Evolutionary conservation across 2,113 vertebrate genomes (phyloP).

Genomic region (Corythornis vintsioides): DNA sequence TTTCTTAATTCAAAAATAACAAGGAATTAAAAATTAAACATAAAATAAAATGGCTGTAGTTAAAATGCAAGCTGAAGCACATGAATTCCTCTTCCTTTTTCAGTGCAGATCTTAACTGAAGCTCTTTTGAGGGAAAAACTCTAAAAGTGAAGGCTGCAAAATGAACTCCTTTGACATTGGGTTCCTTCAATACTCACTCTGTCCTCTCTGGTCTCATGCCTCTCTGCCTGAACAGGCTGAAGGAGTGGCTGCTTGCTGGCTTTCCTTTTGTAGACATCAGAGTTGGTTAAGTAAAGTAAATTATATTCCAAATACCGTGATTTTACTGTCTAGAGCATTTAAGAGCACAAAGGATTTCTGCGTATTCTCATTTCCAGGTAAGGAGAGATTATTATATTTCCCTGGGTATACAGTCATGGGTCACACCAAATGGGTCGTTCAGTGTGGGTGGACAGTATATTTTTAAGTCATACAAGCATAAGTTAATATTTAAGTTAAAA

Average conservation of each 20-base stretch:
- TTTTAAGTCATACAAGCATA: background rate
- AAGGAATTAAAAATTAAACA: background rate
- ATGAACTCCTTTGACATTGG: background rate
- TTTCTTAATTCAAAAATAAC: background rate
- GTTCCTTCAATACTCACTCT: background rate
- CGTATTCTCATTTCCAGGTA: background rate
- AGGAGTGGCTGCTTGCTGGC: background rate
- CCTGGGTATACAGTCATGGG: background rate
- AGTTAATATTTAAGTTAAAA: background rate
- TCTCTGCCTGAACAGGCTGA: background rate
- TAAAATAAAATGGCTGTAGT: background rate
- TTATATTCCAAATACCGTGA: conserved; percentile 23
- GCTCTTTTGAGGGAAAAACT: background rate
- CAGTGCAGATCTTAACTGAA: background rate
- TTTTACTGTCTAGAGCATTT: background rate
- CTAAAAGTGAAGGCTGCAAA: background rate
- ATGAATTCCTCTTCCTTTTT: background rate
- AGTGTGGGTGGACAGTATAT: background rate
- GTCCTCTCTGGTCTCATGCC: background rate
- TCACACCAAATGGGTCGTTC: background rate
- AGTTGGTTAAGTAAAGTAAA: background rate
- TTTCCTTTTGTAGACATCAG: background rate
- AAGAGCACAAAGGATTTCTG: background rate
- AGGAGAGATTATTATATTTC: background rate
- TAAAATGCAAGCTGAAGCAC: background rate